Conservation (phyloP, 1,140 invertebrate genomes). For the Drosophila lacertosa region DNA sequence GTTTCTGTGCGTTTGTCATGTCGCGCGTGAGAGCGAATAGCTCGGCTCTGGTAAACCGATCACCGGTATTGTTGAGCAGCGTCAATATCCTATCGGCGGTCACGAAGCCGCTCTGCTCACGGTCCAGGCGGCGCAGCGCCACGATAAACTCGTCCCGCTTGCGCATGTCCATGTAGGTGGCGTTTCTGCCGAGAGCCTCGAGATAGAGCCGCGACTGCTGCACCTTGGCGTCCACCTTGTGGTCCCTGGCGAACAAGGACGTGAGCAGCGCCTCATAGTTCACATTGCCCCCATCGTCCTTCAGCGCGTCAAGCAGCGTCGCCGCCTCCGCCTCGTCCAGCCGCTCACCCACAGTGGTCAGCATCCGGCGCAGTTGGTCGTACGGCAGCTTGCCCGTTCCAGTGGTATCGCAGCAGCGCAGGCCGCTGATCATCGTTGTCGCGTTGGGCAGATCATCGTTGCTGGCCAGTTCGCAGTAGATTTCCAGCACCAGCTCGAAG, state of each 20-base stretch:
- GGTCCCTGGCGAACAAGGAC: slow-evolving; percentile 25
- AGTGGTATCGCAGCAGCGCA: slow-evolving; percentile 94
- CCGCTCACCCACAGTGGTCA: slow-evolving; percentile 97
- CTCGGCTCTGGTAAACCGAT: slow-evolving; percentile 34
- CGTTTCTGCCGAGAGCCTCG: slow-evolving; percentile 51
- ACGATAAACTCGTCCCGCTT: slow-evolving; percentile 47
- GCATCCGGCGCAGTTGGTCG: slow-evolving; percentile 95
- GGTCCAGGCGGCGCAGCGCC: slow-evolving; percentile 15
- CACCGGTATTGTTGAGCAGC: slow-evolving; percentile 35
- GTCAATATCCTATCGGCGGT: slow-evolving; percentile 11
- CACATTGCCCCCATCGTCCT: slow-evolving; percentile 30
- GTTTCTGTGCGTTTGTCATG: slow-evolving; percentile 28
- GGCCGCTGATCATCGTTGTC: slow-evolving; percentile 55
- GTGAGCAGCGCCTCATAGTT: slow-evolving; percentile 39
- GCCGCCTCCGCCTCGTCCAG: slow-evolving; percentile 92
- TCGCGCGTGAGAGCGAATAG: slow-evolving; percentile 32
- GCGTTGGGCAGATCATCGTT: slow-evolving; percentile 26
- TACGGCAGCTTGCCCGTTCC: slow-evolving; percentile 95
- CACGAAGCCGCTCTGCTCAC: slow-evolving; percentile 24
- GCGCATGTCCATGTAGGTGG: slow-evolving; percentile 42
- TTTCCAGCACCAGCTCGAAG: slow-evolving; percentile 49
- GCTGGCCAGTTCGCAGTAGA: slow-evolving; percentile 45
- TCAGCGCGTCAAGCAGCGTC: slow-evolving; percentile 14
- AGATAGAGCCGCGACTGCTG: slow-evolving; percentile 39
- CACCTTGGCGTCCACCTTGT: not conserved